Base-by-base conservation (phyloP, 2,113 vertebrate genomes). In the Gymnorhina tibicen region DNA sequence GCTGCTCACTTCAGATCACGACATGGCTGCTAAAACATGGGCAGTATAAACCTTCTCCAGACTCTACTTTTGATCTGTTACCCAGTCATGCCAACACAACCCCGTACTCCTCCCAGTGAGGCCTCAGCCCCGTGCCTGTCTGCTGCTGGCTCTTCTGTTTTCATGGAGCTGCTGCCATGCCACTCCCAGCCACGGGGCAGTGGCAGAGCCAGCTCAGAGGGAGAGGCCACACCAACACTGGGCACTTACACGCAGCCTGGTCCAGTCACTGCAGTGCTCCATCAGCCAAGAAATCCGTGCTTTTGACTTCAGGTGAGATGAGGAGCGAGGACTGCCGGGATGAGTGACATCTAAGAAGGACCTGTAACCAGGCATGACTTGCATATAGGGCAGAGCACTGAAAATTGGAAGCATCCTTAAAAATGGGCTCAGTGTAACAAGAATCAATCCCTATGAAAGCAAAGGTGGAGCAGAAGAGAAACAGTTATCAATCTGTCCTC, bases 61-160 rank as follows among this genome's bases (percentile, higher is more conserved):
- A 0, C 24, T 64, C 41, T 50, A 10, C 16, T 91, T 89, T 53
- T 21, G 10, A 13, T 42, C 27, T 74, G 55, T 56, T 67, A 4
- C 16, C 8, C 58, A 33, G 10, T 13, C 17, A 21, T 44, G 44
- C 16, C 3, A 5, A 13, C 24, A 68, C 10, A 59, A 2, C 19
- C n/a, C 23, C 49, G 82, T 39, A 16, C 47, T 63, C 11, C 37
- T 33, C 52, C 28, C 28, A 5, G 1, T 0, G 0, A 23, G 50
- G 16, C 15, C 59, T 53, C 1, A 0, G n/a, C 9, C 39, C 30
- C 16, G 10, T 0, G 0, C 12, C 47, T 53, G 28, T 32, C 39
- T 58, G 39, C 55, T 81, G 28, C 24, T 32, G 84, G 8, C 11
- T 84, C 17, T 42, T 56, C n/a, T 64, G 42, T 49, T 69, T 37